These are phyloP conservation scores for Didymodactylos carnosus DNA, from an alignment of 2,888 invertebrate species.

Conservation along the genomic window DNA sequence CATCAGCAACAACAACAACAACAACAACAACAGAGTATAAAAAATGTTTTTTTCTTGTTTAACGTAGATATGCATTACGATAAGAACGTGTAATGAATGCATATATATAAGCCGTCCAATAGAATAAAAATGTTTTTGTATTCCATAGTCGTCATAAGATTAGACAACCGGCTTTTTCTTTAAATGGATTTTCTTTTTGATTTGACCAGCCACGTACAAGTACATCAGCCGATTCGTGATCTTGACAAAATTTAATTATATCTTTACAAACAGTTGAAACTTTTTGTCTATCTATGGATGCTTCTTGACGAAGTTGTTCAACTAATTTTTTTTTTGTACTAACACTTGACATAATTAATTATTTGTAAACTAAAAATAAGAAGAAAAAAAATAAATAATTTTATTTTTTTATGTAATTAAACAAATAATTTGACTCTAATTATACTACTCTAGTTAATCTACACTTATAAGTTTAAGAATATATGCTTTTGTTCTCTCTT, in stretches of 20 bases:
- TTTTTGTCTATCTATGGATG: conserved; percentile 11
- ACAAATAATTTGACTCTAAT: no score
- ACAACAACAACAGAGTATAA: not conserved
- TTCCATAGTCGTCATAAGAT: not conserved
- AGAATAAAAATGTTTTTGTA: not conserved
- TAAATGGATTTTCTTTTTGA: conserved; percentile 14
- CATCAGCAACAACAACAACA: not conserved
- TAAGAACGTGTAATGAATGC: not conserved
- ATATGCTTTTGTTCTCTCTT: no score
- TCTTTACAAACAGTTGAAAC: conserved; percentile 13
- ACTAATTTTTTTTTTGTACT: conserved; percentile 11
- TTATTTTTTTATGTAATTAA: no score
- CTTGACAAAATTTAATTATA: conserved; percentile 14
- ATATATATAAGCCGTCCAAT: not conserved
- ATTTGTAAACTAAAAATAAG: no score
- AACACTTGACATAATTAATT: conserved; percentile 6
- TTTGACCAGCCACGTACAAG: conserved; percentile 1
- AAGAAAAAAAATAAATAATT: no score
- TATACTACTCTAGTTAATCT: no score
- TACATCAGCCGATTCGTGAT: conserved; percentile 9
- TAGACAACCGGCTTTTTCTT: conserved; percentile 12
- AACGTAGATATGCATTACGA: not conserved
- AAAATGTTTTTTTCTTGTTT: not conserved
- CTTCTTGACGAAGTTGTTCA: conserved; percentile 13
- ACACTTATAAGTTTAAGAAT: no score